Conservation (phyloP, 2,113 vertebrate genomes). For the Amazona guildingii region DNA sequence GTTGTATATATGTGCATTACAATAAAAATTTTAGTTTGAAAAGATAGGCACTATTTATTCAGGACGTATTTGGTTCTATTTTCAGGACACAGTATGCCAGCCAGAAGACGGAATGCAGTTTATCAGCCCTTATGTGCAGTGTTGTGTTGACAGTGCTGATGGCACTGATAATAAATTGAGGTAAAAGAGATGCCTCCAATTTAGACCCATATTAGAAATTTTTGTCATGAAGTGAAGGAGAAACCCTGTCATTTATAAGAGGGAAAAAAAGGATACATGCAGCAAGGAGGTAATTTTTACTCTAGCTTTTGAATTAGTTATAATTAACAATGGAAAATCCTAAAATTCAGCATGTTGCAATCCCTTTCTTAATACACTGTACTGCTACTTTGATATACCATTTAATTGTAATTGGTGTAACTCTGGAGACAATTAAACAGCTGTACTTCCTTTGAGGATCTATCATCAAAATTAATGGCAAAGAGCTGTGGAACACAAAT, state of each 20-base stretch:
- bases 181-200: neutral
- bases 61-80: neutral
- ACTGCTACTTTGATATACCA: neutral
- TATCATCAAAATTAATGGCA: neutral
- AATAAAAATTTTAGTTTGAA: neutral
- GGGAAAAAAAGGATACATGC: neutral
- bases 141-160: neutral
- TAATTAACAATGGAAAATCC: neutral
- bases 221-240: neutral
- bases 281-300: neutral
- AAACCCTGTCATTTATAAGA: neutral
- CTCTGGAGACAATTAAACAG: neutral
- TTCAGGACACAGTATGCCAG: neutral
- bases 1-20: neutral
- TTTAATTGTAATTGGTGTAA: neutral
- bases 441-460: neutral
- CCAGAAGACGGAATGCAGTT: neutral
- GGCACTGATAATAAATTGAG: neutral
- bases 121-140: neutral
- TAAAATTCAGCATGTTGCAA: neutral
- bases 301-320: neutral
- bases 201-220: neutral
- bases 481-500: neutral
- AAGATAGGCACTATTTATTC: neutral
- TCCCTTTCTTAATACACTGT: neutral